phyloP scores from a whole-genome alignment of 2,797 vertebrate genomes.

The Enteromius treurensis region DNA sequence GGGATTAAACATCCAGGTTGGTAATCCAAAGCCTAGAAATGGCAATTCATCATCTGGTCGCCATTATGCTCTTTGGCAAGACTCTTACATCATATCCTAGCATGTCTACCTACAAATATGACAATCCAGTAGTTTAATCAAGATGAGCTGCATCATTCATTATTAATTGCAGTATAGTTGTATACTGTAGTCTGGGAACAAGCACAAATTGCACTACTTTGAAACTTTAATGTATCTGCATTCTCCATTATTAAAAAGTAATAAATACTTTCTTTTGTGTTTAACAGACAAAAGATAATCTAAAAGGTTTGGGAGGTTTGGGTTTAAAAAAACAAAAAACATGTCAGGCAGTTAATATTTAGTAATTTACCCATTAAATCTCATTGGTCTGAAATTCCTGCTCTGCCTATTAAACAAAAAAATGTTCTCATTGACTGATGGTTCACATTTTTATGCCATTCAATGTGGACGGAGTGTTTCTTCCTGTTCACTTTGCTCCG shows the following conservation, averaged over 20 bases:
- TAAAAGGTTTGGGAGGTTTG: not conserved
- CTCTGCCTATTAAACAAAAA: not conserved
- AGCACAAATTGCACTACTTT: not conserved
- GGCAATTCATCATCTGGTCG: not conserved
- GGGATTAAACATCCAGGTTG: not conserved
- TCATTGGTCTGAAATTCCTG: not conserved
- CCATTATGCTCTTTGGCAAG: not conserved
- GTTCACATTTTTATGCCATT: not conserved
- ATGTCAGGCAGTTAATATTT: not conserved
- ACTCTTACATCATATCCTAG: not conserved
- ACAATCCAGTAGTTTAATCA: not conserved
- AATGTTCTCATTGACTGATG: not conserved
- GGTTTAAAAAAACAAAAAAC: too few relatives aligned
- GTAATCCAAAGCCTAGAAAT: not conserved
- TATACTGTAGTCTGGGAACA: not conserved
- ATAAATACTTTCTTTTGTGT: not conserved
- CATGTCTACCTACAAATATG: not conserved
- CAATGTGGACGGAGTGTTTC: not conserved
- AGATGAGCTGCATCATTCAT: not conserved
- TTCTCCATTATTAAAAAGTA: not conserved
- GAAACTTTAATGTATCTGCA: not conserved
- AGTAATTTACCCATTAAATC: not conserved
- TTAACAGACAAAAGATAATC: not conserved
- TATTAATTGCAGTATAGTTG: not conserved
- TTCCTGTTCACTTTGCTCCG: conserved; percentile 2